phyloP scores from a whole-genome alignment of 2,888 invertebrate species.

The Polia nebulosa region DNA sequence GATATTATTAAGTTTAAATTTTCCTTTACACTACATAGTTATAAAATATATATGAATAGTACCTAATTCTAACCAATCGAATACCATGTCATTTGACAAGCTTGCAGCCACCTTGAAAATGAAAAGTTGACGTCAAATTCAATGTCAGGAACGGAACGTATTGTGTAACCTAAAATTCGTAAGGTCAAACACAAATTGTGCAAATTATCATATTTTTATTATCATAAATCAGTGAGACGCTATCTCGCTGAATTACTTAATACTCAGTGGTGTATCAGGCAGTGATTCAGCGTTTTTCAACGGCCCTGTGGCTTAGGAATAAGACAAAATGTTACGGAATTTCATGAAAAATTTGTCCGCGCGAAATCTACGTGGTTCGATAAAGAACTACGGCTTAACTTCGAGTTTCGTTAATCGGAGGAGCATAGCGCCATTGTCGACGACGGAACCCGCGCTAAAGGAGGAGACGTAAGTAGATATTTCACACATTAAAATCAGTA shows the following conservation, averaged over 20 bases:
- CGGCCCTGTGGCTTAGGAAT: constrained; percentile 37
- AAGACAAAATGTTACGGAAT: constrained; percentile 79
- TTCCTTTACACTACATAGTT: accelerated
- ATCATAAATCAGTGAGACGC: constrained; percentile 44
- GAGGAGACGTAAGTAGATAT: constrained; percentile 84
- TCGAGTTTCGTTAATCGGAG: constrained; percentile 79
- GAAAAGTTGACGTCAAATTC: constrained; percentile 1
- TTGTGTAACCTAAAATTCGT: constrained; percentile 60
- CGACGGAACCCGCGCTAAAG: constrained; percentile 79
- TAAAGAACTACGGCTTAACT: constrained; percentile 74
- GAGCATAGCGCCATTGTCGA: constrained; percentile 80
- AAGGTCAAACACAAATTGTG: constrained; percentile 61
- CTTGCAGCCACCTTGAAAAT: no score
- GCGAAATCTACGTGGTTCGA: constrained; percentile 73
- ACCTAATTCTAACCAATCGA: background rate
- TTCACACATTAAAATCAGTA: background rate
- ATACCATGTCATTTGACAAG: background rate
- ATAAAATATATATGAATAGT: background rate
- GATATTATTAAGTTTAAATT: background rate
- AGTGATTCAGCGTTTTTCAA: constrained; percentile 62
- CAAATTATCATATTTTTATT: constrained; percentile 63
- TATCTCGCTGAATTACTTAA: constrained; percentile 57
- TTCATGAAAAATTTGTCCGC: constrained; percentile 79
- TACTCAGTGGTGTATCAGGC: constrained; percentile 35
- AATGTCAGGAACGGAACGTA: constrained; percentile 53